These are phyloP conservation scores for Etheostoma cragini DNA, from an alignment of 2,113 vertebrate species.

Conservation along the genomic window DNA sequence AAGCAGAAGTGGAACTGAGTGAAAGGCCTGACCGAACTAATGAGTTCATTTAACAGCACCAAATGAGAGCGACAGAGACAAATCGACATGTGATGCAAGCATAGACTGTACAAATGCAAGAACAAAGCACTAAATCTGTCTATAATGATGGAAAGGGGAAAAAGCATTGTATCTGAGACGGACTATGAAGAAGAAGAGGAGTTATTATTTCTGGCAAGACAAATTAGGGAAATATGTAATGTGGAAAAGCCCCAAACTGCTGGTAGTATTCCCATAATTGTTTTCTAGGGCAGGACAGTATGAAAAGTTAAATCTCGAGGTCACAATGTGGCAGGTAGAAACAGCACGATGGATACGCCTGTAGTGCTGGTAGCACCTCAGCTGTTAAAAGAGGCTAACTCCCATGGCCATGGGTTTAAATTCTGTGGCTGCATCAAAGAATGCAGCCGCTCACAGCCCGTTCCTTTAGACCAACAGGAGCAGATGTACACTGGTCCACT, in stretches of 20 bases:
- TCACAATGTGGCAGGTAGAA: neutral
- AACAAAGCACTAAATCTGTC: constrained; percentile 18
- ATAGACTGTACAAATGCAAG: neutral
- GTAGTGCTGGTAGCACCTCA: neutral
- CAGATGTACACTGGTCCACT: constrained; percentile 36
- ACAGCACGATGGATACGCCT: neutral
- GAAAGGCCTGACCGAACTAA: constrained; percentile 47
- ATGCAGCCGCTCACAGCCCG: constrained; percentile 13
- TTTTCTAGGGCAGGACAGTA: too few relatives aligned
- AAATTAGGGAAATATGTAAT: neutral
- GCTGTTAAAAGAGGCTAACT: constrained; percentile 13
- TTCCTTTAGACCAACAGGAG: constrained; percentile 41
- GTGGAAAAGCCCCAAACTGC: neutral
- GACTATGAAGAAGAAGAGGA: neutral
- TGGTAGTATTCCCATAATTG: neutral
- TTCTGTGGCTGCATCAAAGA: constrained; percentile 51
- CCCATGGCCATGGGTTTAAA: constrained; percentile 7
- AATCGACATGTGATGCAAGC: neutral
- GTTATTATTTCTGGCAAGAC: constrained; percentile 13
- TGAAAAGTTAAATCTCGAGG: neutral
- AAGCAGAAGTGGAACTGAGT: constrained; percentile 64
- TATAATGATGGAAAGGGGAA: neutral
- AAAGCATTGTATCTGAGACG: constrained; percentile 5
- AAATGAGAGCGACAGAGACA: constrained; percentile 10
- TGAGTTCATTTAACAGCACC: constrained; percentile 56